Conservation (phyloP, 1,140 invertebrate species). For the Zaprionus africanus region DNA sequence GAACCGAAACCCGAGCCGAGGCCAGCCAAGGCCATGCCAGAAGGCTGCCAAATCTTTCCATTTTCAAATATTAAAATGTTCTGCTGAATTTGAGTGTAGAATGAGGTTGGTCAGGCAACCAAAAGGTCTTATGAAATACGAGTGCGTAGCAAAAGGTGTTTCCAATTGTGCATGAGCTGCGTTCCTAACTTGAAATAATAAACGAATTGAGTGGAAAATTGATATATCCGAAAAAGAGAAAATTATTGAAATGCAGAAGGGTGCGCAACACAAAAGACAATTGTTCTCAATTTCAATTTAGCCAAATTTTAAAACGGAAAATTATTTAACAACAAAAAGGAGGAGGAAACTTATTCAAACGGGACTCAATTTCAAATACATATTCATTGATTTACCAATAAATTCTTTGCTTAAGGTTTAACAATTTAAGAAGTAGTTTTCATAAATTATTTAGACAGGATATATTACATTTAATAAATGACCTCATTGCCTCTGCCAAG, state of each 20-base stretch:
- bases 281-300: not conserved
- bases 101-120: constrained; percentile 21
- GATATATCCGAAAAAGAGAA: not conserved
- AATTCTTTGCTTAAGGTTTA: too few species aligned
- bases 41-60: constrained; percentile 37
- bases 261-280: not conserved
- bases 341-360: too few species aligned
- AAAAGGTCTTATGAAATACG: not conserved
- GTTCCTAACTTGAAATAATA: not conserved
- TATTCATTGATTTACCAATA: too few species aligned
- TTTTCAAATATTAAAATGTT: constrained; percentile 62
- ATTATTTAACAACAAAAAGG: not conserved
- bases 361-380: too few species aligned
- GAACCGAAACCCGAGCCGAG: constrained; percentile 2
- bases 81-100: constrained; percentile 39
- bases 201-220: not conserved
- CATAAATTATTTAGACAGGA: too few species aligned
- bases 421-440: too few species aligned
- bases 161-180: constrained; percentile 6
- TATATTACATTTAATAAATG: too few species aligned
- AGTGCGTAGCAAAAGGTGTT: constrained; percentile 9
- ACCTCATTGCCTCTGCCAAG: too few species aligned
- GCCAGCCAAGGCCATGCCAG: constrained; percentile 21
- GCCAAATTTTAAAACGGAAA: not conserved
- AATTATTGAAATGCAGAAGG: not conserved